A percentile compares a stretch with the other conserved stretches of the same genome.
Conservation (phyloP, 2,113 vertebrate genomes). For the Charina bottae region DNA sequence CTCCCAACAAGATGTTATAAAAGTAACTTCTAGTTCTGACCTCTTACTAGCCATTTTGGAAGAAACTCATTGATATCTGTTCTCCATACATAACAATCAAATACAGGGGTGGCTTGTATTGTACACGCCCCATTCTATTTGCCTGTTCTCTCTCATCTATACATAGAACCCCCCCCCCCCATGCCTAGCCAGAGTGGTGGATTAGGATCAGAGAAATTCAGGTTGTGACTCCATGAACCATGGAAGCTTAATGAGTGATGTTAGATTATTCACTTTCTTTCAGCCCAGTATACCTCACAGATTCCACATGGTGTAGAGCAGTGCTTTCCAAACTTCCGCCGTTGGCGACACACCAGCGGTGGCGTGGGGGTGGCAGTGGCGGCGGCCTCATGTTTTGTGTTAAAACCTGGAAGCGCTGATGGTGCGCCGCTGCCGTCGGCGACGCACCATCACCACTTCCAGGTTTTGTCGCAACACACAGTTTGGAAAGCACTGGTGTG, state of each 20-base stretch:
- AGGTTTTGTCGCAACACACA: no score
- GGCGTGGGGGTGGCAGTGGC: no score
- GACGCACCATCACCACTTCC: no score
- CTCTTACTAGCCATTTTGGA: not conserved
- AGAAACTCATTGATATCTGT: not conserved
- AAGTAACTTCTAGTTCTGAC: not conserved
- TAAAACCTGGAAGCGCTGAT: no score
- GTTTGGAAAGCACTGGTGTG: no score
- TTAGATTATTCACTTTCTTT: not conserved
- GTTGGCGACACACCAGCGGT: no score
- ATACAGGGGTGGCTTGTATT: not conserved
- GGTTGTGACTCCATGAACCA: not conserved
- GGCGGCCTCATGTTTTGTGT: no score
- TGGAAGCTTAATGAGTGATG: not conserved
- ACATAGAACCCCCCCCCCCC: not conserved
- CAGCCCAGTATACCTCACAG: not conserved
- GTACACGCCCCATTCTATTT: not conserved
- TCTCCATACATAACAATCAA: not conserved
- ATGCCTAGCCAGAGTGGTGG: not conserved
- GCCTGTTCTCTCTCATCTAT: not conserved
- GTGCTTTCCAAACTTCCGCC: no score
- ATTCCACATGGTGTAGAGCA: not conserved
- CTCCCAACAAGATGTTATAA: not conserved
- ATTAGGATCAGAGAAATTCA: not conserved
- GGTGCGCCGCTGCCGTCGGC: no score